Base-by-base conservation (phyloP, 2,797 vertebrate genomes). In the Siniperca scherzeri region DNA sequence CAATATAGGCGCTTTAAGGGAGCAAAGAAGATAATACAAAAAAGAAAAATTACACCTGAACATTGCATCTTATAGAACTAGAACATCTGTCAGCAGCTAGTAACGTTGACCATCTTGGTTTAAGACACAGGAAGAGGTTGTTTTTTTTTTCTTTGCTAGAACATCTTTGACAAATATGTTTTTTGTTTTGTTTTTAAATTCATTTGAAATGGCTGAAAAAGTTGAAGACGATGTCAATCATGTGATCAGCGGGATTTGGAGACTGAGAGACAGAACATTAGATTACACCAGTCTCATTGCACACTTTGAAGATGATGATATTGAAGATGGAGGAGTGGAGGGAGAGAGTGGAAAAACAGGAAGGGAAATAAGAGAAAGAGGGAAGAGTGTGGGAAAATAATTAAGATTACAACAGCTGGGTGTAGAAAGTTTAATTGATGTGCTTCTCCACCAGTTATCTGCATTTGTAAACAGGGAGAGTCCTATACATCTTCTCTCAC, bases 31-130 rank as follows among this genome's bases (percentile, higher is more conserved):
- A 89, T 87, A 84, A 94, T 93, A 95, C 92, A 92, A 95, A 95
- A 93, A 91, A 89, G 86, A 92, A 92, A 89, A 86, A 79, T 81
- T 74, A 95, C 93, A 95, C 93, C 93, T 93, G 92, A 94, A 94
- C 93, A 76, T 92, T 93, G 94, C 91, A 94, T 94, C 86, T 94
- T 89, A 87, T 89, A 92, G 88, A 92, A 94, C 94, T 91, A 94
- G 88, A 94, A 94, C 90, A 91, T 91, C 89, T 93, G 89, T 93
- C 91, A 94, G 92, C 94, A 94, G 93, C 94, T 95, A 91, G 74
- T 90, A 90, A 92, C 87, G 87, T 90, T 72, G 89, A 93, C 88
- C 92, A 91, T 91, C 81, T 91, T 72, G 87, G 90, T 92, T 94
- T 95, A 94, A 94, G 94, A 95, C 94, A 95, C 94, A 93, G 91